phyloP scores from a whole-genome alignment of 2,113 vertebrate genomes.

The Platichthys stellatus region DNA sequence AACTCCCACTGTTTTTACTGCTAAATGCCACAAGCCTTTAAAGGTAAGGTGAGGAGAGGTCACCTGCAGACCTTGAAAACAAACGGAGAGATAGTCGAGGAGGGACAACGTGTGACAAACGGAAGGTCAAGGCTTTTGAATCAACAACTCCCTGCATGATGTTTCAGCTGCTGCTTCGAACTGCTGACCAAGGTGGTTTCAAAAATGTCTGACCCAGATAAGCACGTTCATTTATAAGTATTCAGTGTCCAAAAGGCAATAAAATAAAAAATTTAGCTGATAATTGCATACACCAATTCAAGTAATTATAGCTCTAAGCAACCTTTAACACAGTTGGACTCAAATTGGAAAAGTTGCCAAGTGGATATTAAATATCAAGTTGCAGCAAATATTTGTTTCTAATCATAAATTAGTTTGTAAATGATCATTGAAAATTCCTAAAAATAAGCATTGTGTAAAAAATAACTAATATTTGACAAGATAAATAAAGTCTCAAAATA shows the following conservation, averaged over 20 bases:
- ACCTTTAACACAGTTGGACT: not conserved
- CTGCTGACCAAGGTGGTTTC: not conserved
- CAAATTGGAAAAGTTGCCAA: not conserved
- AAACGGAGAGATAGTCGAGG: conserved; percentile 31
- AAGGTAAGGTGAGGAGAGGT: conserved; percentile 28
- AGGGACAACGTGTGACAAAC: not conserved
- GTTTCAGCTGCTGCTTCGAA: not conserved
- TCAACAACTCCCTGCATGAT: conserved; percentile 17
- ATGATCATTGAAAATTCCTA: too few species aligned
- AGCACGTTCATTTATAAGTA: too few species aligned
- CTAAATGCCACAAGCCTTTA: conserved; percentile 10
- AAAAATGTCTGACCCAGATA: too few species aligned
- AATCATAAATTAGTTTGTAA: too few species aligned
- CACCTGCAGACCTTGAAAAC: conserved; percentile 36
- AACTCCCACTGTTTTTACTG: conserved; percentile 22
- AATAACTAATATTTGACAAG: too few species aligned
- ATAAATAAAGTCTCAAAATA: too few species aligned
- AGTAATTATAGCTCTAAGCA: not conserved
- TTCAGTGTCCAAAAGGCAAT: too few species aligned
- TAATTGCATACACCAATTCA: not conserved
- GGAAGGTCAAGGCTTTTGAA: conserved; percentile 13
- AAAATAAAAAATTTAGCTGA: too few species aligned
- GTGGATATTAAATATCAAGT: not conserved
- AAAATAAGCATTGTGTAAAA: too few species aligned
- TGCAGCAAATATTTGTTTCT: not conserved